Percentiles rank a stretch among this genome's conserved stretches.
These are phyloP conservation scores for Aphelocoma californica DNA, from an alignment of 2,797 vertebrate species.

Conservation along the genomic window DNA sequence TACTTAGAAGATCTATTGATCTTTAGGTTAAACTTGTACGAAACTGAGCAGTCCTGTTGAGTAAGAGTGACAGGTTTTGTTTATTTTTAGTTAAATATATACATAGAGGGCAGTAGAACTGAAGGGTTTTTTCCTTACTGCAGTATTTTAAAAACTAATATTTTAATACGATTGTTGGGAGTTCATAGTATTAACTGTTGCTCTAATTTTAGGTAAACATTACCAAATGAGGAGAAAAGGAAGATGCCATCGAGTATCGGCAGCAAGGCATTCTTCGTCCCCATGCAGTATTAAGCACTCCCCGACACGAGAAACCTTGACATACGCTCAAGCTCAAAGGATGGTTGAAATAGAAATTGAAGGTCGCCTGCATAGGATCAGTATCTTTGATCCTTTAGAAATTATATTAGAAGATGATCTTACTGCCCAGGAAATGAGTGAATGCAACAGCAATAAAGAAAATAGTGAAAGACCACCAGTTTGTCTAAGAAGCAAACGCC, in stretches of 20 bases:
- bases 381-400: constrained; percentile 92
- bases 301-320: constrained; percentile 93
- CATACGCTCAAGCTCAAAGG: constrained; percentile 96
- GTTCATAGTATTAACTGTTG: neutral
- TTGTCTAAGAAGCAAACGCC: constrained; percentile 84
- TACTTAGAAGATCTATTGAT: neutral
- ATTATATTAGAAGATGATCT: constrained; percentile 92
- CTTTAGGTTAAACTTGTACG: neutral
- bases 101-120: neutral
- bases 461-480: constrained; percentile 90
- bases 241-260: constrained; percentile 87
- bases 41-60: neutral
- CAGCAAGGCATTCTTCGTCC: constrained; percentile 86
- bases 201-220: constrained; percentile 75
- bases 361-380: constrained; percentile 91
- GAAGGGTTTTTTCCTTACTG: neutral
- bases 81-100: neutral
- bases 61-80: neutral
- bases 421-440: constrained; percentile 90
- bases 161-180: neutral
- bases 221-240: constrained; percentile 96
- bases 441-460: constrained; percentile 97
- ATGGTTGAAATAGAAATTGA: constrained; percentile 98
- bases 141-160: neutral
- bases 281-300: constrained; percentile 91